Evolutionary conservation across 37 sponge, comb jelly and placozoan species (phyloP), one percentile per base, ranked within the genome.

Genomic region (Crambe crambe): DNA sequence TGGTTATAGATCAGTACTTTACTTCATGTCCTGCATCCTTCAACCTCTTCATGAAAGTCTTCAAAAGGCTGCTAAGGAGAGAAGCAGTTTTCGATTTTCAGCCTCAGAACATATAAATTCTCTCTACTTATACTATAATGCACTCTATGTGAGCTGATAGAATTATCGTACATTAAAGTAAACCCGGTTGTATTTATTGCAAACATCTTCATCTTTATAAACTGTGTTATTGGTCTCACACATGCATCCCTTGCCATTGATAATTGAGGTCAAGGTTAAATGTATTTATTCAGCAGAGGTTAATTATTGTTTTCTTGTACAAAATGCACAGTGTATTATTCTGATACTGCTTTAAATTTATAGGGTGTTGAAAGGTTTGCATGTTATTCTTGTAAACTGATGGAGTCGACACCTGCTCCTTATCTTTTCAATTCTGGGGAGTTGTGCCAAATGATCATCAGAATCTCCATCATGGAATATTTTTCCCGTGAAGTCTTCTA

Each of bases 1-100:
- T 70, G 96, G 96, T 2, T 95, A 78, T 64, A 86, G 96, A 3
- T 87, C 82, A 36, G 20, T 92, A 9, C 78, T 95, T 17, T 44
- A 40, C 47, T 59, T 89, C 27, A 62, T 84, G 62, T 42, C 58
- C 37, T 56, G 72, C 34, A 39, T 83, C 41, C 70, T 89, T 0
- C 62, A 67, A 30, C 58, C 34, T 8, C 68, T 92, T 15, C 72
- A 83, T 35, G 37, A 61, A 25, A 22, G 66, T 32, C 68, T 85
- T 32, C 77, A 76, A 39, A 66, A 68, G 58, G 72, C 74, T 43
- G 70, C 83, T 31, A 85, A 75, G 39, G 82, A 83, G 18, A 39
- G 80, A 9, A 67, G 80, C 21, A 35, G 68, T 0, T 1, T 83
- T 59, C 34, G 82, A 35, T 80, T 44, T 40, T 27, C 66, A 15